Conservation (phyloP, 2,113 vertebrate species). For the western clawed frog (Xenopus tropicalis) region UCB_Xtro_10.0 CM004447.2:111617001-111617500, state of each 20-base stretch:
- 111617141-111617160: slow-evolving; percentile 87
- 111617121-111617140: slow-evolving; percentile 95
- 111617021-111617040: not conserved
- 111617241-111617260: slow-evolving; percentile 93
- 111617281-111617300: slow-evolving; percentile 95
- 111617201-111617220: slow-evolving; percentile 98
- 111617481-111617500: too few relatives aligned
- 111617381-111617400: too few relatives aligned
- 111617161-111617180: slow-evolving; percentile 88
- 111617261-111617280: slow-evolving; percentile 94
- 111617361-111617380: too few relatives aligned
- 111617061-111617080: slow-evolving; percentile 75
- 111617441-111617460: too few relatives aligned
- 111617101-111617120: slow-evolving; percentile 89
- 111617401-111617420: too few relatives aligned
- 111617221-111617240: slow-evolving; percentile 90
- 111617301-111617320: slow-evolving; percentile 69
- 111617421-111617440: too few relatives aligned
- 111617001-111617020: not conserved
- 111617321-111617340: too few relatives aligned
- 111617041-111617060: not conserved
- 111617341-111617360: too few relatives aligned
- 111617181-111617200: slow-evolving; percentile 94
- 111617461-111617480: too few relatives aligned
- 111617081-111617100: slow-evolving; percentile 93